Conservation (phyloP, 1,140 invertebrate genomes). For the Luehdorfia chinensis region DNA sequence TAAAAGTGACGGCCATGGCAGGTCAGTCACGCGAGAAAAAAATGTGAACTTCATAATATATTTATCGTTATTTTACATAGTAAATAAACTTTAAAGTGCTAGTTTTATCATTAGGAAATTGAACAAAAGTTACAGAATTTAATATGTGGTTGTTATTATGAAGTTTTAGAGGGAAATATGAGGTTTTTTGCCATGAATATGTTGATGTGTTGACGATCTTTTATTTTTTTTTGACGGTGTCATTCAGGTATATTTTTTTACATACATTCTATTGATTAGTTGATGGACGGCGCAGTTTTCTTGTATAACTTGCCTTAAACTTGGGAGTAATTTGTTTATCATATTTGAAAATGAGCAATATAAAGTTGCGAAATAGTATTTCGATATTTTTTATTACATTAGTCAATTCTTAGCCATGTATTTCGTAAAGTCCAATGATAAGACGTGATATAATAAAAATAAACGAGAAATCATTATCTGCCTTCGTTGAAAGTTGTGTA, state of each 20-base stretch:
- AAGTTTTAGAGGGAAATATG: background rate
- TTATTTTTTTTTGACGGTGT: slow-evolving; percentile 10
- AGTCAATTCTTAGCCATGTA: background rate
- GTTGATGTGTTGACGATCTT: slow-evolving; percentile 7
- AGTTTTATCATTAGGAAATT: slow-evolving; percentile 6
- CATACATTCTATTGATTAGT: background rate
- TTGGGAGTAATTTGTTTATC: too few relatives aligned
- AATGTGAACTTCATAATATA: slow-evolving; percentile 44
- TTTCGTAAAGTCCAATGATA: background rate
- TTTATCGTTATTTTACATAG: slow-evolving; percentile 28
- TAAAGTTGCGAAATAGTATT: background rate
- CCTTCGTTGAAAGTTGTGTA: too few relatives aligned
- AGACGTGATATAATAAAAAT: background rate
- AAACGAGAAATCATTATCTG: too few relatives aligned
- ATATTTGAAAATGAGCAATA: too few relatives aligned
- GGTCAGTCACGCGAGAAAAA: slow-evolving; percentile 55
- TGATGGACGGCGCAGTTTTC: background rate
- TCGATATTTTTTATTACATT: background rate
- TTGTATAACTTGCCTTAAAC: background rate
- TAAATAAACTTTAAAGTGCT: slow-evolving; percentile 29
- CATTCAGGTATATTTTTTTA: slow-evolving; percentile 10
- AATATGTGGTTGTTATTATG: background rate
- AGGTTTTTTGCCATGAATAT: background rate
- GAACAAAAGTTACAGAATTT: background rate
- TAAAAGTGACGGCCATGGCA: slow-evolving; percentile 37